Conservation (phyloP, 2,888 invertebrate species). For the Agrenia bidenticulata region DNA sequence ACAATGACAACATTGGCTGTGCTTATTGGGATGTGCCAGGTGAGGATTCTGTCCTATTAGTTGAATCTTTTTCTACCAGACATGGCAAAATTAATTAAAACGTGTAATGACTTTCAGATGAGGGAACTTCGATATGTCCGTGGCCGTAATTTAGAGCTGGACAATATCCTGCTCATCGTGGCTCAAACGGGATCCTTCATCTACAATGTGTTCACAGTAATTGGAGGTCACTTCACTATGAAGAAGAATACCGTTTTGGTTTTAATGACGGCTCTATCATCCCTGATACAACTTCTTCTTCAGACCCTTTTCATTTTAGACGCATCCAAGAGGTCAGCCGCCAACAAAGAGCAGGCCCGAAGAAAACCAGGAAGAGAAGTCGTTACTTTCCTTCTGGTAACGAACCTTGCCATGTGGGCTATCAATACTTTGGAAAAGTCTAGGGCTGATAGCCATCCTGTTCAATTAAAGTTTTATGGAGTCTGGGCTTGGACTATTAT, state of each 20-base stretch:
- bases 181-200: slow-evolving; percentile 93
- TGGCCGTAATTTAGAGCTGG: slow-evolving; percentile 76
- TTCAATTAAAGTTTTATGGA: slow-evolving; percentile 57
- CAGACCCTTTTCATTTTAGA: slow-evolving; percentile 90
- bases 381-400: slow-evolving; percentile 85
- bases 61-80: neutral
- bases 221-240: slow-evolving; percentile 79
- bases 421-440: slow-evolving; percentile 62
- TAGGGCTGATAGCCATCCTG: slow-evolving; percentile 57
- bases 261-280: slow-evolving; percentile 78
- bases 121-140: slow-evolving; percentile 81
- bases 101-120: slow-evolving; percentile 57
- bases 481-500: slow-evolving; percentile 56
- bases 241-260: slow-evolving; percentile 75
- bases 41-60: slow-evolving; percentile 35
- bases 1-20: slow-evolving; percentile 83
- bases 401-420: slow-evolving; percentile 84
- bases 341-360: slow-evolving; percentile 76
- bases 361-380: slow-evolving; percentile 90
- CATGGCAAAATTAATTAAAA: neutral
- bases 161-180: slow-evolving; percentile 88
- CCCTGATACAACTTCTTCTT: slow-evolving; percentile 81
- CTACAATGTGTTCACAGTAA: slow-evolving; percentile 89
- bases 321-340: slow-evolving; percentile 80
- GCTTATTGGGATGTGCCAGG: slow-evolving; percentile 80